Percentiles rank a stretch among this genome's conserved stretches.
phyloP scores from a whole-genome alignment of 2,113 vertebrate species.

The Melanocharis versteri region DNA sequence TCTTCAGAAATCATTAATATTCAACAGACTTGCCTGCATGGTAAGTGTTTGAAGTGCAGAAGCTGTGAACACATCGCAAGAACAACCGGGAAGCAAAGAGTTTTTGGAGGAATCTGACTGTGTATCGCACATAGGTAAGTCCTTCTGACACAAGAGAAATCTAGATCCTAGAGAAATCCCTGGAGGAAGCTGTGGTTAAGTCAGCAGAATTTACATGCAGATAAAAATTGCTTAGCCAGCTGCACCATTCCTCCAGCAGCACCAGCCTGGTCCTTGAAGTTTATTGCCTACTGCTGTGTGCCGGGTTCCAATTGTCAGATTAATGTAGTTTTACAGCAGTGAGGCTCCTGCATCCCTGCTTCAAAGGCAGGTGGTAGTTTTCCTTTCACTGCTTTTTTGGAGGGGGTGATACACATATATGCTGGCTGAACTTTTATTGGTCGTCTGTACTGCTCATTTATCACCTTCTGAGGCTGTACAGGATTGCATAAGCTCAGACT shows the following conservation, averaged over 20 bases:
- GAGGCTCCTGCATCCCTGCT: not conserved
- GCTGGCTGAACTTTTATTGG: not conserved
- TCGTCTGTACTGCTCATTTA: not conserved
- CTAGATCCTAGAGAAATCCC: not conserved
- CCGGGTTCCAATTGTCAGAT: not conserved
- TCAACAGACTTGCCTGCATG: not conserved
- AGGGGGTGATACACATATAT: rapidly evolving
- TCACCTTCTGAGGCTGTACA: not conserved
- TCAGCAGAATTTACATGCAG: not conserved
- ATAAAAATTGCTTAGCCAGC: conserved; percentile 1
- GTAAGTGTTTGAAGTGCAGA: not conserved
- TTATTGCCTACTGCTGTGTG: not conserved
- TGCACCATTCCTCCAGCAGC: not conserved
- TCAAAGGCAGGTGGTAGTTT: not conserved
- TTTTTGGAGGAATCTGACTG: not conserved
- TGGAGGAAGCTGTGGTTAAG: not conserved
- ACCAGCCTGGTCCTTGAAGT: not conserved
- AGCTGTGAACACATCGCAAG: not conserved
- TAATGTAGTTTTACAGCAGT: not conserved
- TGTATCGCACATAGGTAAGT: not conserved
- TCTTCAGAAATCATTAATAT: not conserved
- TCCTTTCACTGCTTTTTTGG: not conserved
- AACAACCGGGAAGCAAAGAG: not conserved
- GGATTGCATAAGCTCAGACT: not conserved
- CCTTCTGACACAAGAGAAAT: not conserved